A percentile compares a stretch with the other conserved stretches of the same genome.
Evolutionary conservation across 2,113 vertebrate genomes (phyloP).

Genomic region (Ornithorhynchus anatinus): DNA sequence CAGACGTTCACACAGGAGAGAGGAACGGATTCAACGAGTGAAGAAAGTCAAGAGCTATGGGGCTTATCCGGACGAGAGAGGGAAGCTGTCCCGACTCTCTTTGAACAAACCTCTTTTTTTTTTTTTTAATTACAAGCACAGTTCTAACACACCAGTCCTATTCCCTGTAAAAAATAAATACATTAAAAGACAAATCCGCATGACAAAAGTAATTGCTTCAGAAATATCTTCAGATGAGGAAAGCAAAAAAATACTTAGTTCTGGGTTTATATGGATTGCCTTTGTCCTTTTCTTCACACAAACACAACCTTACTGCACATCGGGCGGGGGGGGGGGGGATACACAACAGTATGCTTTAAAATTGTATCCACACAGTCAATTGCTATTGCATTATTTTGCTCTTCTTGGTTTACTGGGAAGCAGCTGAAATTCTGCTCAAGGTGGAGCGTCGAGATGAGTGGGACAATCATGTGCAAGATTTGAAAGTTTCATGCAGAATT

Average conservation of each 20-base stretch:
- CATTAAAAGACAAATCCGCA: not conserved
- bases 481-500: no score
- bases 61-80: not conserved
- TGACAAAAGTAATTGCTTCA: not conserved
- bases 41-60: not conserved
- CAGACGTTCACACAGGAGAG: not conserved
- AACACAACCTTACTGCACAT: not conserved
- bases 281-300: not conserved
- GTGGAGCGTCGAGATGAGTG: no score
- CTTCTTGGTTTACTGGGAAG: not conserved
- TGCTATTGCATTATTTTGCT: not conserved
- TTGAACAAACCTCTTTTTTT: not conserved
- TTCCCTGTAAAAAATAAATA: not conserved
- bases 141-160: not conserved
- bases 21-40: not conserved
- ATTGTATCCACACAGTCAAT: not conserved
- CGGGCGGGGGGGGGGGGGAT: rapidly evolving
- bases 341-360: rapidly evolving
- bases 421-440: no score
- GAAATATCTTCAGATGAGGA: not conserved
- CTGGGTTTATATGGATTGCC: not conserved
- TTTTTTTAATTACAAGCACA: not conserved
- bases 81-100: rapidly evolving
- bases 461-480: no score
- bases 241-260: not conserved